Evolutionary conservation across 1,140 invertebrate genomes (phyloP).

Genomic region (Trissolcus basalis): DNA sequence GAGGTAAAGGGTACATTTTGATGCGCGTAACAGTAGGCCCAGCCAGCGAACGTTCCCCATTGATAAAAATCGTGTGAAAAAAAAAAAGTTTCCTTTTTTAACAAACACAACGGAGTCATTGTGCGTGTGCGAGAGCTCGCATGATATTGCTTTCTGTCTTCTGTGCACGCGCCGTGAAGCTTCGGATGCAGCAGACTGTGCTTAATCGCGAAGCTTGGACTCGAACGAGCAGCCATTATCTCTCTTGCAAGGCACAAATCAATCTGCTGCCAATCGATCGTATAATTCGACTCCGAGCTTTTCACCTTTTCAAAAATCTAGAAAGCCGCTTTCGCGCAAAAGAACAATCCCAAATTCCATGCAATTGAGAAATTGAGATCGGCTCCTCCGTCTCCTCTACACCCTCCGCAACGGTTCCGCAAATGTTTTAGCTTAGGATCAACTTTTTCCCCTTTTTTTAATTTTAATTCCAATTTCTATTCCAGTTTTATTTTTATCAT

Average conservation of each 20-base stretch:
- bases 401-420: not conserved
- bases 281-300: slow-evolving; percentile 65
- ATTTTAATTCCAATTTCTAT: too few relatives aligned
- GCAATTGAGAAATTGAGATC: too few relatives aligned
- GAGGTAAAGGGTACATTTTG: too few relatives aligned
- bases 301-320: slow-evolving; percentile 38
- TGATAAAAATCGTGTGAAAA: slow-evolving; percentile 40
- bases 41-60: slow-evolving; percentile 9
- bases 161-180: slow-evolving; percentile 39
- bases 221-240: slow-evolving; percentile 66
- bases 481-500: too few relatives aligned
- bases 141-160: slow-evolving; percentile 12
- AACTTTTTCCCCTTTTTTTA: not conserved
- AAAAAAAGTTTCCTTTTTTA: slow-evolving; percentile 21
- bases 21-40: too few relatives aligned
- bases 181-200: slow-evolving; percentile 61
- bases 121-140: slow-evolving; percentile 11
- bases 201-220: slow-evolving; percentile 65
- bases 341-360: slow-evolving; percentile 8
- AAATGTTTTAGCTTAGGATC: not conserved
- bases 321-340: slow-evolving; percentile 20
- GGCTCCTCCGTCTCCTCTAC: not conserved
- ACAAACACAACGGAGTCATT: slow-evolving; percentile 6
- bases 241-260: slow-evolving; percentile 65
- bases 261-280: slow-evolving; percentile 69